Evolutionary conservation across 2,888 invertebrate species (phyloP).

Genomic region (Cheilosia grossa): DNA sequence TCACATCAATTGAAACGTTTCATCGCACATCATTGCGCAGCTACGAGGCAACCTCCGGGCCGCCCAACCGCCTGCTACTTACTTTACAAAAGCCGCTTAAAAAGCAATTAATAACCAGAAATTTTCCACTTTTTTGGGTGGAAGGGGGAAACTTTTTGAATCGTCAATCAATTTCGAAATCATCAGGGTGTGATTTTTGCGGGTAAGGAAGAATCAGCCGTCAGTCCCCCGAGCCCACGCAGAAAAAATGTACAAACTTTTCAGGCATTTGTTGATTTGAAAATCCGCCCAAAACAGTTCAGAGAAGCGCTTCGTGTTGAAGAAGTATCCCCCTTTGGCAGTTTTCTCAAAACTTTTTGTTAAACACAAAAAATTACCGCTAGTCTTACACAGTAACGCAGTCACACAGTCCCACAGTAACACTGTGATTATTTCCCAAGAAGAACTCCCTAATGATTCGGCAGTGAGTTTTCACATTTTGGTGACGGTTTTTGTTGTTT

Average conservation of each 20-base stretch:
- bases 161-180: slow-evolving; percentile 63
- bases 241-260: not conserved
- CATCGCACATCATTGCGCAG: not conserved
- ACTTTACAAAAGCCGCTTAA: slow-evolving; percentile 39
- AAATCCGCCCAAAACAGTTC: slow-evolving; percentile 15
- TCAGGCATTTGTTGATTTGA: slow-evolving; percentile 39
- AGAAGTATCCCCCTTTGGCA: slow-evolving; percentile 17
- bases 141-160: slow-evolving; percentile 39
- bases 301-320: not conserved
- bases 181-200: slow-evolving; percentile 69
- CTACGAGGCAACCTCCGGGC: not conserved
- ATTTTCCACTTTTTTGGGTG: slow-evolving; percentile 32
- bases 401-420: no score
- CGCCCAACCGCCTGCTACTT: not conserved
- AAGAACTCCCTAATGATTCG: slow-evolving; percentile 50
- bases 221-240: not conserved
- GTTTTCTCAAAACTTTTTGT: slow-evolving; percentile 30
- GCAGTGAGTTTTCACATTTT: slow-evolving; percentile 45
- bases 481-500: slow-evolving; percentile 2
- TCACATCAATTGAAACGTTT: slow-evolving; percentile 22
- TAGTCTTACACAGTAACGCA: slow-evolving; percentile 7
- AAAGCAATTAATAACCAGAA: slow-evolving; percentile 63
- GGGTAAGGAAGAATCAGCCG: not conserved
- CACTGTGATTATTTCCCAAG: slow-evolving; percentile 20
- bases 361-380: slow-evolving; percentile 31